Conservation (phyloP, 2,888 invertebrate genomes). For the Axea sp. region DNA sequence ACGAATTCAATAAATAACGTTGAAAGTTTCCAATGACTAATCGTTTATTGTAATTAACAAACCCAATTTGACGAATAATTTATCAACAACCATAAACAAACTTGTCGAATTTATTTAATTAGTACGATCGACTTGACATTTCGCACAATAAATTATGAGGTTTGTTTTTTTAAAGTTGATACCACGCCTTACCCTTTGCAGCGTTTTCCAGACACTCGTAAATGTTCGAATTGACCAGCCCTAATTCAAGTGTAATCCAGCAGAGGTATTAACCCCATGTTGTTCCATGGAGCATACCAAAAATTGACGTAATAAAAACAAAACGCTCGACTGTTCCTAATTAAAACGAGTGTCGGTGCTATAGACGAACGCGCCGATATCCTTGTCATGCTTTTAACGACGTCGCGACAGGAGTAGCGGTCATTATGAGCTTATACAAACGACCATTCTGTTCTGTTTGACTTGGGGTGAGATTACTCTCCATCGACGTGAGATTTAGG, state of each 20-base stretch:
- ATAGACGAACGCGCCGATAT: conserved; percentile 24
- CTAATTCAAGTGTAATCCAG: conserved; percentile 30
- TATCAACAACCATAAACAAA: no score
- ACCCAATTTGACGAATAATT: no score
- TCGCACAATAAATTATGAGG: background rate
- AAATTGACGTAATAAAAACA: conserved; percentile 41
- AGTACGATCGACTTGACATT: no score
- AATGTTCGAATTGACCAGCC: conserved; percentile 32
- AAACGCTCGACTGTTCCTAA: conserved; percentile 16
- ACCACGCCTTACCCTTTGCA: conserved; percentile 14
- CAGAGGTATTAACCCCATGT: conserved; percentile 15
- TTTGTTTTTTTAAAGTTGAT: conserved; percentile 13
- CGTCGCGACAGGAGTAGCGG: conserved; percentile 37
- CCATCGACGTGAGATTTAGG: conserved; percentile 16
- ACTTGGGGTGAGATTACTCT: conserved; percentile 22
- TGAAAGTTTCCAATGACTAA: no score
- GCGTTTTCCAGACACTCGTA: conserved; percentile 26
- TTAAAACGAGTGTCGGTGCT: conserved; percentile 34
- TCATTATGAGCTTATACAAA: conserved; percentile 51
- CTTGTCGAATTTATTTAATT: no score
- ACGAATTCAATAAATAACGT: no score
- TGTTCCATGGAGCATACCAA: conserved; percentile 18
- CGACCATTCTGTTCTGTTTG: conserved; percentile 43
- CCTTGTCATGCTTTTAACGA: conserved; percentile 48
- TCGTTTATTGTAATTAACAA: no score